These are phyloP conservation scores for Semnornis frantzii DNA, from an alignment of 2,113 vertebrate species.

Conservation along the genomic window DNA sequence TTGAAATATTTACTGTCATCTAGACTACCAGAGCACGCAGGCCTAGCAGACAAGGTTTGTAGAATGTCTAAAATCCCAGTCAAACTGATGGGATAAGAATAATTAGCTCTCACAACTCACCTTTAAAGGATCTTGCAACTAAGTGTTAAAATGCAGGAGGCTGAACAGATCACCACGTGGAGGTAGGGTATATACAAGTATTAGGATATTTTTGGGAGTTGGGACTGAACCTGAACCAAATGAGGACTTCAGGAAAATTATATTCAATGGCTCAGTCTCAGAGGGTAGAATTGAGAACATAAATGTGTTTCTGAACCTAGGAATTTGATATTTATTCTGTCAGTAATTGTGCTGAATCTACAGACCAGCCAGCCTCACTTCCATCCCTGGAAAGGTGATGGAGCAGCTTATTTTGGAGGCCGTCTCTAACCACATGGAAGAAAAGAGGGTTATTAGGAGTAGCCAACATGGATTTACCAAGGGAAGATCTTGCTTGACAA, in stretches of 20 bases:
- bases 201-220: not conserved
- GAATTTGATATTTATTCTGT: not conserved
- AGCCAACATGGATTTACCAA: too few species aligned
- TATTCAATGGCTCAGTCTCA: not conserved
- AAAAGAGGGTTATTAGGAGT: too few species aligned
- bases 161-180: not conserved
- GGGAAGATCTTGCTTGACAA: too few species aligned
- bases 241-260: not conserved
- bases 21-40: constrained; percentile 21
- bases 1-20: constrained; percentile 13
- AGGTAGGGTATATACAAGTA: not conserved
- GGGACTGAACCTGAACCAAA: not conserved
- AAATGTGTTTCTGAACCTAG: not conserved
- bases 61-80: constrained; percentile 13
- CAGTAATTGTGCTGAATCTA: not conserved
- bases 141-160: not conserved
- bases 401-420: too few species aligned
- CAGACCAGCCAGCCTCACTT: too few species aligned
- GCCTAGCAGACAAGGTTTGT: constrained; percentile 11
- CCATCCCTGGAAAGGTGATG: too few species aligned
- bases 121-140: not conserved
- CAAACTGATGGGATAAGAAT: not conserved
- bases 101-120: not conserved
- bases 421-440: too few species aligned
- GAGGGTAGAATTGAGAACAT: not conserved